Conservation (phyloP, 2,888 invertebrate species). For the Papilio protenor region DNA sequence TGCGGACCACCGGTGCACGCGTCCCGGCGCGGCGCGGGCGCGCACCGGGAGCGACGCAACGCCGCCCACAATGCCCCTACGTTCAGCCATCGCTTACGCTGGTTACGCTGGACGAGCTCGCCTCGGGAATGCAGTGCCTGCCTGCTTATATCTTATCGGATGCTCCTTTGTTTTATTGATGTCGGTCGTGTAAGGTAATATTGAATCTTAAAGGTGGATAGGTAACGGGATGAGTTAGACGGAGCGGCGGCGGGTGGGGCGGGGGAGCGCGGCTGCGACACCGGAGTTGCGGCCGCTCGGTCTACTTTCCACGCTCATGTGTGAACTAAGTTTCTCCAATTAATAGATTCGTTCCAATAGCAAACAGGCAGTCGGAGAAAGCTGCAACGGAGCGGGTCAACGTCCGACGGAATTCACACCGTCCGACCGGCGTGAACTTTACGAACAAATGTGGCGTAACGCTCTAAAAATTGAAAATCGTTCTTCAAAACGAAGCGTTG, state of each 20-base stretch:
- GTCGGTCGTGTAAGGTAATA: conserved; percentile 43
- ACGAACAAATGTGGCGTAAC: conserved; percentile 81
- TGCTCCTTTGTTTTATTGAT: conserved; percentile 39
- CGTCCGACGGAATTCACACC: conserved; percentile 79
- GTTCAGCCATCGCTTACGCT: neutral
- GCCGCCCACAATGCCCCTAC: neutral
- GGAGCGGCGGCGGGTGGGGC: conserved; percentile 40
- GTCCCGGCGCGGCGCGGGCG: conserved; percentile 21
- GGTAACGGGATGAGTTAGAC: neutral
- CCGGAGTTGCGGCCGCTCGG: conserved; percentile 57
- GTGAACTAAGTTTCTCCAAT: conserved; percentile 84
- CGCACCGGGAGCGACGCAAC: conserved; percentile 27
- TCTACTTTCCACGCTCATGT: conserved; percentile 82
- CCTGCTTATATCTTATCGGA: conserved; percentile 49
- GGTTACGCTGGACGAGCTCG: conserved; percentile 8
- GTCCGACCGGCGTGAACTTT: conserved; percentile 78
- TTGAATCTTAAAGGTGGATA: neutral
- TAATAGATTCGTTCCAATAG: conserved; percentile 85
- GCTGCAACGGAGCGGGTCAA: conserved; percentile 78
- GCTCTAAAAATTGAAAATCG: conserved; percentile 79
- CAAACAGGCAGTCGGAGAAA: conserved; percentile 81
- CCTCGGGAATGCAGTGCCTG: conserved; percentile 38
- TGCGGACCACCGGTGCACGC: conserved; percentile 40
- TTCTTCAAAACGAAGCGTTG: conserved; percentile 62
- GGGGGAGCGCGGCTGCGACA: conserved; percentile 12